phyloP scores from a whole-genome alignment of 1,140 invertebrate genomes.

The Leguminivora glycinivorella region DNA sequence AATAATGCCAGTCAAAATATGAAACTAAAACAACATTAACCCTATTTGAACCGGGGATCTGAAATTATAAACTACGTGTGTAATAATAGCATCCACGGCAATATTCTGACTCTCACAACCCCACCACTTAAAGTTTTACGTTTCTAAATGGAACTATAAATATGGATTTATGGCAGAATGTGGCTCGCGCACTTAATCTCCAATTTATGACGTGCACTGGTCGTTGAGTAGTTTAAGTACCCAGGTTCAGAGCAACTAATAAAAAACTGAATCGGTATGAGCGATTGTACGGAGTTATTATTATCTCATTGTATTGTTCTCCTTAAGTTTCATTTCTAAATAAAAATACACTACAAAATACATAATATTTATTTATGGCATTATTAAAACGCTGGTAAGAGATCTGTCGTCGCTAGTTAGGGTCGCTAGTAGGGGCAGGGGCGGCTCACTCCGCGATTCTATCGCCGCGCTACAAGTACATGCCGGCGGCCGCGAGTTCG shows the following conservation, averaged over 20 bases:
- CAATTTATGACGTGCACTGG: neutral
- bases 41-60: neutral
- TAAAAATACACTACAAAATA: no score
- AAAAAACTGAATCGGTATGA: neutral
- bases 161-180: slow-evolving; percentile 5
- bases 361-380: no score
- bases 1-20: neutral
- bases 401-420: no score
- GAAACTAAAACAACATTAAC: neutral
- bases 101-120: neutral
- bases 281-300: no score
- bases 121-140: slow-evolving; percentile 10
- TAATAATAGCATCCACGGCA: neutral
- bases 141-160: slow-evolving; percentile 13
- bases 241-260: neutral
- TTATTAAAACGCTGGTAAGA: no score
- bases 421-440: no score
- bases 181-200: neutral
- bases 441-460: no score
- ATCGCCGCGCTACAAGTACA: no score
- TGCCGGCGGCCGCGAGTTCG: no score
- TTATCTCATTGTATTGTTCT: no score
- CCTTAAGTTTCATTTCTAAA: no score
- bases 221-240: neutral
- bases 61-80: neutral